These are phyloP conservation scores for Desoria tigrina DNA, from an alignment of 2,888 invertebrate species.

Conservation along the genomic window DNA sequence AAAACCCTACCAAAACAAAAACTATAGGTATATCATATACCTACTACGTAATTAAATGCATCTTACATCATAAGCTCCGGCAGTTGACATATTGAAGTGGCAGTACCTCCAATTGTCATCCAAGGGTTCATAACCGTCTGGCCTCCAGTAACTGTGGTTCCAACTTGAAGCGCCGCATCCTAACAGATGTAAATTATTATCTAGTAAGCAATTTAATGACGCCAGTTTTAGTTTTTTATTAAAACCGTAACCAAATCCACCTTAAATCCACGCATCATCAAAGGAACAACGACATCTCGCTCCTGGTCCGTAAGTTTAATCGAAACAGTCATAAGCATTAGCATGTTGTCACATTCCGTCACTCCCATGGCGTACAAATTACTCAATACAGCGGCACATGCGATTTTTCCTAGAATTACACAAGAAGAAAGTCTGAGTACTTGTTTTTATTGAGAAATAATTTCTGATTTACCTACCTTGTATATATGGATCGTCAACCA, in stretches of 20 bases:
- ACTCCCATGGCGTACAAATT: slow-evolving; percentile 95
- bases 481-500: slow-evolving; percentile 80
- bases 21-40: too few relatives aligned
- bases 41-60: too few relatives aligned
- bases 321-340: slow-evolving; percentile 85
- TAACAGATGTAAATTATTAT: slow-evolving; percentile 56
- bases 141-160: slow-evolving; percentile 70
- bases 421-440: too few relatives aligned
- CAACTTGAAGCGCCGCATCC: slow-evolving; percentile 72
- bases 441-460: background rate
- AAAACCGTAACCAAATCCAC: slow-evolving; percentile 55
- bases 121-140: slow-evolving; percentile 79
- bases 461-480: slow-evolving; percentile 65
- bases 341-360: slow-evolving; percentile 90
- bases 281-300: slow-evolving; percentile 82
- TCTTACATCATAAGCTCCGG: slow-evolving; percentile 75
- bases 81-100: slow-evolving; percentile 70
- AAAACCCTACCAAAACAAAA: too few relatives aligned
- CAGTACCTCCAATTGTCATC: slow-evolving; percentile 81
- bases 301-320: slow-evolving; percentile 89
- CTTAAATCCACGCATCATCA: slow-evolving; percentile 89
- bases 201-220: background rate
- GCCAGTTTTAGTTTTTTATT: background rate
- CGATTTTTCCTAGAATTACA: slow-evolving; percentile 76
- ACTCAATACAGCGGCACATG: slow-evolving; percentile 89